Conservation (phyloP, 2,888 invertebrate genomes). For the Apotomis turbidana region DNA sequence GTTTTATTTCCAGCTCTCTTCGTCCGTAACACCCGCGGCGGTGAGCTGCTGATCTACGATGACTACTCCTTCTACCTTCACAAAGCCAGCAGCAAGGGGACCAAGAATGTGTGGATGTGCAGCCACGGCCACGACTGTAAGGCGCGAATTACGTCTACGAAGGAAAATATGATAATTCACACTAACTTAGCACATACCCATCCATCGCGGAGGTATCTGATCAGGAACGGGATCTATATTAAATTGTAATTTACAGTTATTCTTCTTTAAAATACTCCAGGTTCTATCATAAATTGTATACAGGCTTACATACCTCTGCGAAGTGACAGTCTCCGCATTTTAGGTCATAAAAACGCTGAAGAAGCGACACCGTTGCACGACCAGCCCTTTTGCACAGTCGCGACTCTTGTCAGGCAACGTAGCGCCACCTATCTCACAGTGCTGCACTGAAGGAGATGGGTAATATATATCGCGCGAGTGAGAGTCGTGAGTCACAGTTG, state of each 20-base stretch:
- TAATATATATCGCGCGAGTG: too few relatives aligned
- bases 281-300: too few relatives aligned
- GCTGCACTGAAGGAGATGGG: too few relatives aligned
- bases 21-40: slow-evolving; percentile 20
- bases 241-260: slow-evolving; percentile 15
- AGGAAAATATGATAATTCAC: slow-evolving; percentile 22
- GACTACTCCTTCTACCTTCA: slow-evolving; percentile 35
- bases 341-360: too few relatives aligned
- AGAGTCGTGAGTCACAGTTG: too few relatives aligned
- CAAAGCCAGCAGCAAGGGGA: slow-evolving; percentile 15
- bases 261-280: too few relatives aligned
- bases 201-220: slow-evolving; percentile 32
- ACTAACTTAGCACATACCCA: slow-evolving; percentile 34
- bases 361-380: too few relatives aligned
- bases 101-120: slow-evolving; percentile 46
- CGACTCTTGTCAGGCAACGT: too few relatives aligned
- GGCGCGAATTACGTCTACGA: slow-evolving; percentile 47
- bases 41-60: slow-evolving; percentile 27
- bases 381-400: too few relatives aligned
- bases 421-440: too few relatives aligned
- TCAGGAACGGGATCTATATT: slow-evolving; percentile 42
- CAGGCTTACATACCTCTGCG: too few relatives aligned
- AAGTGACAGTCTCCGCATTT: too few relatives aligned
- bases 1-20: slow-evolving; percentile 13
- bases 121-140: slow-evolving; percentile 47